Evolutionary conservation across 2,797 vertebrate genomes (phyloP).

Genomic region (Leptodactylus fallax): DNA sequence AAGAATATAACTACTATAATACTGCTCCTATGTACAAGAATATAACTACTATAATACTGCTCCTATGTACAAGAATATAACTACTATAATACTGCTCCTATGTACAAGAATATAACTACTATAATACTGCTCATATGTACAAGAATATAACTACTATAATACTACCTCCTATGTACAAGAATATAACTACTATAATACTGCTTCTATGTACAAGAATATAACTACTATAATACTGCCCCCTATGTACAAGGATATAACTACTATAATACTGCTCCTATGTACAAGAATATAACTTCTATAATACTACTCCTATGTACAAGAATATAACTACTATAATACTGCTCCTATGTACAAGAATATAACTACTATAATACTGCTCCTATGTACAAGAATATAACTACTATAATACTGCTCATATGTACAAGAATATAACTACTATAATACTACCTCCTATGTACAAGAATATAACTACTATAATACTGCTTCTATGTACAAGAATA

Average conservation of each 20-base stretch:
- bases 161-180: no score
- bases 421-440: slow-evolving; percentile 3
- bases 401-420: not conserved
- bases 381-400: slow-evolving; percentile 10
- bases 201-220: no score
- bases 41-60: slow-evolving; percentile 3
- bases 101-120: no score
- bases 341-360: not conserved
- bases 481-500: slow-evolving; percentile 10
- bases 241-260: not conserved
- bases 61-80: not conserved
- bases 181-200: no score
- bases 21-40: not conserved
- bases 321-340: no score
- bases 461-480: slow-evolving; percentile 12
- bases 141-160: no score
- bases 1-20: not conserved
- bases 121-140: no score
- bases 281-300: no score
- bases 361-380: not conserved
- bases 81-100: slow-evolving; percentile 2
- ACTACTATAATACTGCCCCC: no score
- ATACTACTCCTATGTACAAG: no score
- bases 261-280: no score
- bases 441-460: not conserved